Evolutionary conservation across 2,888 invertebrate species (phyloP).

Genomic region (Rhamnusium bicolor): DNA sequence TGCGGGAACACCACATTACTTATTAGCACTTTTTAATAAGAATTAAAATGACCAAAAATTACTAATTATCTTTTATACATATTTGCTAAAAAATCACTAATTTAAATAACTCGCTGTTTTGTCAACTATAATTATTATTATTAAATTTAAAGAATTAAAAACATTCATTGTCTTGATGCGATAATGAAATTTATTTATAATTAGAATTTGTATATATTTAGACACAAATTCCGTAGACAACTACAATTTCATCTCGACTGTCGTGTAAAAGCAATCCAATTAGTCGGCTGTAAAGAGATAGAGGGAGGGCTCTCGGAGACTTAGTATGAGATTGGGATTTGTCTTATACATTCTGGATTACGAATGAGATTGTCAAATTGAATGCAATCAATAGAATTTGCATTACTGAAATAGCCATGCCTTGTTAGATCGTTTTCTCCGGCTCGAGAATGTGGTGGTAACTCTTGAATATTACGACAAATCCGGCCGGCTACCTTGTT

Average conservation of each 20-base stretch:
- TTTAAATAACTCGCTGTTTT: no score
- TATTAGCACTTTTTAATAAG: no score
- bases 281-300: slow-evolving; percentile 32
- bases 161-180: not conserved
- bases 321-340: slow-evolving; percentile 44
- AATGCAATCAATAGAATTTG: slow-evolving; percentile 56
- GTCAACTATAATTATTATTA: no score
- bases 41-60: no score
- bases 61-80: no score
- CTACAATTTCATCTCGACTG: slow-evolving; percentile 30
- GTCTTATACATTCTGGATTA: slow-evolving; percentile 48
- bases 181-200: slow-evolving; percentile 14
- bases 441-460: slow-evolving; percentile 20
- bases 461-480: slow-evolving; percentile 13
- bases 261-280: slow-evolving; percentile 38
- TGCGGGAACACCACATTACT: no score
- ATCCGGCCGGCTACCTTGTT: slow-evolving; percentile 17
- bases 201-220: slow-evolving; percentile 23
- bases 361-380: slow-evolving; percentile 51
- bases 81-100: no score
- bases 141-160: not conserved
- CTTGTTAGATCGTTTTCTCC: slow-evolving; percentile 17
- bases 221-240: slow-evolving; percentile 29
- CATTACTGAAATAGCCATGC: slow-evolving; percentile 40
- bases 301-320: slow-evolving; percentile 20